Evolutionary conservation across 2,797 vertebrate species (phyloP).

Genomic region (Sebastes itinus): DNA sequence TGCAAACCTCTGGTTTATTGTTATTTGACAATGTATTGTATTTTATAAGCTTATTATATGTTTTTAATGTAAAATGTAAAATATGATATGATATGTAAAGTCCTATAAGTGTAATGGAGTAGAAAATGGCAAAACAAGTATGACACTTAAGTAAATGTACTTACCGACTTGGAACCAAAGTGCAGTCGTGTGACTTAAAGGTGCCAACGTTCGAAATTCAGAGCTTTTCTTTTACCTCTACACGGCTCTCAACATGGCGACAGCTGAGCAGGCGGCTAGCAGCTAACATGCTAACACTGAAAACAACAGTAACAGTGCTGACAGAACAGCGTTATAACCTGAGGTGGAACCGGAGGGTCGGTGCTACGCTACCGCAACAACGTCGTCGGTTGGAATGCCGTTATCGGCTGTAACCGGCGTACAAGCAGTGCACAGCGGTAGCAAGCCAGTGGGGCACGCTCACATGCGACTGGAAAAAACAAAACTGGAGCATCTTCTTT

Average conservation of each 20-base stretch:
- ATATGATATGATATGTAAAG: background rate
- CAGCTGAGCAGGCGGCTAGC: too few species aligned
- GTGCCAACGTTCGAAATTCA: too few species aligned
- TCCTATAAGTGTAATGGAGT: too few species aligned
- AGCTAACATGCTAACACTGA: background rate
- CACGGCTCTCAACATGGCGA: too few species aligned
- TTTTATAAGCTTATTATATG: background rate
- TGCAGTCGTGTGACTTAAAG: too few species aligned
- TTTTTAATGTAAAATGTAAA: background rate
- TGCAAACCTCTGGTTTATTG: background rate
- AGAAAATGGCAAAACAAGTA: background rate
- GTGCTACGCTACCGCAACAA: background rate
- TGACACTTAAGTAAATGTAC: too few species aligned
- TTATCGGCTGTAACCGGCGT: background rate
- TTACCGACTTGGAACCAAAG: too few species aligned
- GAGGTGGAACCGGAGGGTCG: background rate
- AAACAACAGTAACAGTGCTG: background rate
- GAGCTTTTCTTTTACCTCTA: rapidly evolving
- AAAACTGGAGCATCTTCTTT: background rate
- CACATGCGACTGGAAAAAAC: background rate
- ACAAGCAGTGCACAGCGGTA: background rate
- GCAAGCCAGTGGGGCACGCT: too few species aligned
- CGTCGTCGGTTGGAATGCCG: background rate
- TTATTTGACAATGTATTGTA: background rate
- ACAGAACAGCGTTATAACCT: background rate